phyloP scores from a whole-genome alignment of 92 coral and sea anemone genomes.

The Montipora capitata region DNA sequence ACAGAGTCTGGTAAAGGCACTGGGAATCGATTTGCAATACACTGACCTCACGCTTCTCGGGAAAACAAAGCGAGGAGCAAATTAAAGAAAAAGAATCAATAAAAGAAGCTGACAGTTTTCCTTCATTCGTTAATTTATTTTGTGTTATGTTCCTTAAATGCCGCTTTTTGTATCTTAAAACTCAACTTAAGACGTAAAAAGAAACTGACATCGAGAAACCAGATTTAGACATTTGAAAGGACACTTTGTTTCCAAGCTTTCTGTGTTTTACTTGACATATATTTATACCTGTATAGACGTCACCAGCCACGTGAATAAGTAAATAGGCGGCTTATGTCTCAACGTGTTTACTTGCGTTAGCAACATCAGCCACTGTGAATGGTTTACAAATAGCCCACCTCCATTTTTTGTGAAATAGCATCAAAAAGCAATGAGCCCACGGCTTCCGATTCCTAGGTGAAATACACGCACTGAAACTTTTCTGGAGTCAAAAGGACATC shows the following conservation, averaged over 20 bases:
- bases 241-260: neutral
- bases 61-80: too few relatives aligned
- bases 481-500: neutral
- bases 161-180: too few relatives aligned
- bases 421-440: slow-evolving; percentile 22
- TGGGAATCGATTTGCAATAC: neutral
- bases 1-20: neutral
- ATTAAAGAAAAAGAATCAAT: too few relatives aligned
- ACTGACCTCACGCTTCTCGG: too few relatives aligned
- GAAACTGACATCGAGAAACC: too few relatives aligned
- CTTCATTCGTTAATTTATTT: too few relatives aligned
- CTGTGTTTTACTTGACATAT: slow-evolving; percentile 7
- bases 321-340: slow-evolving; percentile 24
- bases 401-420: neutral
- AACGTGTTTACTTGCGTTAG: slow-evolving; percentile 17
- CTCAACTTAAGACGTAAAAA: too few relatives aligned
- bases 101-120: too few relatives aligned
- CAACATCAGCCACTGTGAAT: slow-evolving; percentile 3
- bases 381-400: neutral
- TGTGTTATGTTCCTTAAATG: too few relatives aligned
- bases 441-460: neutral
- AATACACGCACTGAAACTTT: slow-evolving; percentile 14
- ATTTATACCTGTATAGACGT: slow-evolving; percentile 44
- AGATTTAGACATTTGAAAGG: too few relatives aligned
- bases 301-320: slow-evolving; percentile 46